These are phyloP conservation scores for Stegophylla sp. DNA, from an alignment of 2,888 invertebrate species.

Conservation along the genomic window DNA sequence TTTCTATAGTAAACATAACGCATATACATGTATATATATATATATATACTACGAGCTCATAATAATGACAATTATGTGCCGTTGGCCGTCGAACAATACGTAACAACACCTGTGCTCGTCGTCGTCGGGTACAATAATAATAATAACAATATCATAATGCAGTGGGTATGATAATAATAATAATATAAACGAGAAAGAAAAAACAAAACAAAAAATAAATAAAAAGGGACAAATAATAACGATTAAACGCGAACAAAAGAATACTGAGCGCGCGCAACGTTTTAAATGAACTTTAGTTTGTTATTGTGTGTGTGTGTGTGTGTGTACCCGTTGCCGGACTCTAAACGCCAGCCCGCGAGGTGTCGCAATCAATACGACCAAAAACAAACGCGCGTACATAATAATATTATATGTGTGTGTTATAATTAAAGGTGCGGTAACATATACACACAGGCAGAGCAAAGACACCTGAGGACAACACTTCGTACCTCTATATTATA, in stretches of 20 bases:
- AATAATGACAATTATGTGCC: neutral
- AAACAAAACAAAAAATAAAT: too few species aligned
- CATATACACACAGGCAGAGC: neutral
- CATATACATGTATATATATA: too few species aligned
- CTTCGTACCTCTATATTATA: too few species aligned
- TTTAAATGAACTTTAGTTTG: neutral
- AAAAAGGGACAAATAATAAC: neutral
- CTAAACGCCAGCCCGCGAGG: conserved; percentile 1
- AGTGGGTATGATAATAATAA: too few species aligned
- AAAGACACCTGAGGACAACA: too few species aligned
- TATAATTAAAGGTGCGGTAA: conserved; percentile 31
- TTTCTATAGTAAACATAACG: too few species aligned
- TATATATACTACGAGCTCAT: too few species aligned
- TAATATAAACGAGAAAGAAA: neutral
- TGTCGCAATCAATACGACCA: neutral
- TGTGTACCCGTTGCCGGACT: neutral
- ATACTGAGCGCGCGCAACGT: neutral
- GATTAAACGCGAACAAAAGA: neutral
- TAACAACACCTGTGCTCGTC: neutral
- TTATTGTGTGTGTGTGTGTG: neutral
- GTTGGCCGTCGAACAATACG: neutral
- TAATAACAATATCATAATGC: too few species aligned
- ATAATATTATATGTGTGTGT: neutral
- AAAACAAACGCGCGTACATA: neutral
- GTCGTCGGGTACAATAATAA: neutral